A percentile compares a stretch with the other conserved stretches of the same genome.
Conservation (phyloP, 1,140 invertebrate species). For the Tyrophagus putrescentiae region DNA sequence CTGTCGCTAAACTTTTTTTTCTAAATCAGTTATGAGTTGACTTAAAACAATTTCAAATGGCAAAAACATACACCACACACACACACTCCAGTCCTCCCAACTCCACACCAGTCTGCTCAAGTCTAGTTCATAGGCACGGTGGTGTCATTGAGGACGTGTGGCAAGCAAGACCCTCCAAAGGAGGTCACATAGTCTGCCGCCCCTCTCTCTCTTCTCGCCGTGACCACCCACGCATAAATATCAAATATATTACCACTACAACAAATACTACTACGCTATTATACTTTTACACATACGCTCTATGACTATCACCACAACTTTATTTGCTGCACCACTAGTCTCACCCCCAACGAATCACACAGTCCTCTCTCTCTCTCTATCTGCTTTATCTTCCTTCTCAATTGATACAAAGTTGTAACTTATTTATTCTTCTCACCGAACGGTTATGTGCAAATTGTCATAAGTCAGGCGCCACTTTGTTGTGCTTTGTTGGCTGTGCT, state of each 20-base stretch:
- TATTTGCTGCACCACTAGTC: not conserved
- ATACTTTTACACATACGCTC: not conserved
- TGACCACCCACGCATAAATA: not conserved
- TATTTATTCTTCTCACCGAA: too few relatives aligned
- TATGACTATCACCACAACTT: not conserved
- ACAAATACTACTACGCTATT: not conserved
- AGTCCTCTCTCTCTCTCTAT: not conserved
- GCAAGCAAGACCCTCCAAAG: not conserved
- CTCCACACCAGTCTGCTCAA: not conserved
- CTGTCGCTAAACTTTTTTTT: too few relatives aligned
- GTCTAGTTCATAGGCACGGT: not conserved
- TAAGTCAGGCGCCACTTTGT: too few relatives aligned
- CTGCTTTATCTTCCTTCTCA: too few relatives aligned
- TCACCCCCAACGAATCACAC: not conserved
- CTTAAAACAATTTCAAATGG: too few relatives aligned
- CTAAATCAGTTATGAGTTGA: too few relatives aligned
- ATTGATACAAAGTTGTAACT: too few relatives aligned
- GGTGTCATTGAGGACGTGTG: not conserved
- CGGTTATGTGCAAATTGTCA: too few relatives aligned
- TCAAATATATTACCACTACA: not conserved
- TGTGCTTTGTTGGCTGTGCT: too few relatives aligned
- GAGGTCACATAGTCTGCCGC: not conserved
- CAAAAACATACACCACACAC: too few relatives aligned
- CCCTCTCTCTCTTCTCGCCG: not conserved
- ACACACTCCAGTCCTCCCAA: not conserved